Conservation (phyloP, 2,888 invertebrate species). For the Globia sparganii region DNA sequence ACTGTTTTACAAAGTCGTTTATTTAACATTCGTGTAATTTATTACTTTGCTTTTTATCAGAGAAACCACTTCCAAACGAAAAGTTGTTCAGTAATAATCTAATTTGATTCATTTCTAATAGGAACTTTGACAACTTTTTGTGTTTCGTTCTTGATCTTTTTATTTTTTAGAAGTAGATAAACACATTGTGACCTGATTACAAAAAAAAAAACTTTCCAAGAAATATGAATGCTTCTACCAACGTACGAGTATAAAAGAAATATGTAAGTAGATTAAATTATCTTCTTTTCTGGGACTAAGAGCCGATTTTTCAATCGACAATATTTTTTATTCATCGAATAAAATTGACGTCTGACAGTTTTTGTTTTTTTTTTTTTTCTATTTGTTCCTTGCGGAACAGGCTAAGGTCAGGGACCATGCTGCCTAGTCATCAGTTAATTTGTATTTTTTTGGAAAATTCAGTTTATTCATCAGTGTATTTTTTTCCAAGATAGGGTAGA, state of each 20-base stretch:
- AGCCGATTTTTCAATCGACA: too few relatives aligned
- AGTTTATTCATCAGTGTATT: too few relatives aligned
- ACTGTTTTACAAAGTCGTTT: conserved; percentile 59
- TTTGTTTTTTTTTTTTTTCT: too few relatives aligned
- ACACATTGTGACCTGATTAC: background rate
- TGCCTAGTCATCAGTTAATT: too few relatives aligned
- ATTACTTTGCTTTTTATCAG: conserved; percentile 61
- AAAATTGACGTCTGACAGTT: too few relatives aligned
- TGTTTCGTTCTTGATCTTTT: conserved; percentile 20
- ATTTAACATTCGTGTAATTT: conserved; percentile 62
- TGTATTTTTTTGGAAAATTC: too few relatives aligned
- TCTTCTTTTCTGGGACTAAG: background rate
- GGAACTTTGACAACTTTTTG: conserved; percentile 51
- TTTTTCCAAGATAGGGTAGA: too few relatives aligned
- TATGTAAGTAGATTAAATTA: background rate
- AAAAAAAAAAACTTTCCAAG: background rate
- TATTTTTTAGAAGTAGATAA: conserved; percentile 22
- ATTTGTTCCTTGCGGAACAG: too few relatives aligned
- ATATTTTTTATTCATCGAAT: too few relatives aligned
- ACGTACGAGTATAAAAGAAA: conserved; percentile 4
- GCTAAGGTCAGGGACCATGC: too few relatives aligned
- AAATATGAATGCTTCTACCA: background rate
- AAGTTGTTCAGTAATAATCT: conserved; percentile 63
- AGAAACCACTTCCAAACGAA: conserved; percentile 58
- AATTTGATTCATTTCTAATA: conserved; percentile 64